phyloP scores from a whole-genome alignment of 2,797 vertebrate genomes.

The Salarias fasciatus region DNA sequence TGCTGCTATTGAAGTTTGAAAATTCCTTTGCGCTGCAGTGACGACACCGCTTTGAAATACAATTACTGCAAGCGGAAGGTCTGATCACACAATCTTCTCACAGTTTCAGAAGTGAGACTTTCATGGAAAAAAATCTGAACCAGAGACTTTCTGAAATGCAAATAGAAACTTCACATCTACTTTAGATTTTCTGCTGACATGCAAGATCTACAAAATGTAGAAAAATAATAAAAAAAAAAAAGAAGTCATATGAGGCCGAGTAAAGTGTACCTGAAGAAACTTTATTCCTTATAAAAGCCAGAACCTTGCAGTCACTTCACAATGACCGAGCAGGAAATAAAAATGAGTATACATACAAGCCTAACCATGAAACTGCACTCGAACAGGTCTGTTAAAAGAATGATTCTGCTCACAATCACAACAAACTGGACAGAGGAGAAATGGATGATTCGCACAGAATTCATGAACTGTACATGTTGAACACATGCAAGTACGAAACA shows the following conservation, averaged over 20 bases:
- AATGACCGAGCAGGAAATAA: constrained; percentile 53
- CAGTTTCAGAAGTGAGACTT: too few relatives aligned
- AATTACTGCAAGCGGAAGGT: background rate
- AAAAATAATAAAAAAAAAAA: background rate
- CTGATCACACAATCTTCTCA: background rate
- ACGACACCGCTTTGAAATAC: background rate
- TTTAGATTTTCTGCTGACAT: background rate
- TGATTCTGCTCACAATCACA: constrained; percentile 33
- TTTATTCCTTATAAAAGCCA: constrained; percentile 85
- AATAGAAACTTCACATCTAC: background rate
- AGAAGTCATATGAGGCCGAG: background rate
- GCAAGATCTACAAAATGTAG: background rate
- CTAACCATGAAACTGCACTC: constrained; percentile 40
- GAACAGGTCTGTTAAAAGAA: constrained; percentile 33
- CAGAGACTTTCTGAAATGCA: background rate
- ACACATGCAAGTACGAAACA: constrained; percentile 38
- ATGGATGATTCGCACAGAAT: constrained; percentile 12
- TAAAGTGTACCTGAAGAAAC: constrained; percentile 68
- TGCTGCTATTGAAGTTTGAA: background rate
- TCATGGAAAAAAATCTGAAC: background rate
- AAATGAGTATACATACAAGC: constrained; percentile 57
- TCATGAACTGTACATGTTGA: constrained; percentile 16
- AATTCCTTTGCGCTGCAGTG: background rate
- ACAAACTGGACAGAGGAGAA: constrained; percentile 11
- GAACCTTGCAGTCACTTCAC: constrained; percentile 72